Base-by-base conservation (phyloP, 2,113 vertebrate species). In the Nyctibius bracteatus region DNA sequence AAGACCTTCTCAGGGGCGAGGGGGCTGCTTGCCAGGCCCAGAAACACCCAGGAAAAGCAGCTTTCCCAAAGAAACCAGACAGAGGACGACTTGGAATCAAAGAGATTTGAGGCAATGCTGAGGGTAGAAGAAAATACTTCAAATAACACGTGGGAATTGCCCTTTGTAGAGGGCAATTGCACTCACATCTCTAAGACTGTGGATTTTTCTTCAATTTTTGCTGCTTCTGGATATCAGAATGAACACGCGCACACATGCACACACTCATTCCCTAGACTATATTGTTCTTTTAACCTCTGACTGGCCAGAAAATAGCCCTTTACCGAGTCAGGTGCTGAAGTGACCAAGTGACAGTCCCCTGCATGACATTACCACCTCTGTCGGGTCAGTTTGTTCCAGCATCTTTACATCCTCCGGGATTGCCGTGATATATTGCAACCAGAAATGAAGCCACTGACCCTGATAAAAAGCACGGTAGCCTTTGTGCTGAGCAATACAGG, bases 231-330 rank as follows among this genome's bases (percentile, higher is more conserved):
- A 7, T 49, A 54, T 44, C 31, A 44, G n/a, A 70, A 74, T 9
- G 10, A 44, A 68, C 31, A 14, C 6, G 5, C 0, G 6, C 4
- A 3, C 2, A 5, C 17, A 17, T 5, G 14, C 16, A 49, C 17
- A 30, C n/a, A 52, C 17, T 37, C 5, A 2, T 25, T 35, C 10
- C 21, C 54, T 8, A 43, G 49, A 74, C 51, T 46, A 18, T n/a
- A 59, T 30, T 12, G 35, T 70, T 65, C 47, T 51, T 81, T 86
- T 59, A 68, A 68, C 28, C 25, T 79, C 47, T 52, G 6, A 67
- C 47, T 73, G 54, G 20, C 25, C 43, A 63, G 37, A 81, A 92
- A 82, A 52, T 4, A 62, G 65, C 12, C 23, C 47, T 78, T 89
- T 41, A 78, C 52, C 43, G 47, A 82, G 71, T 10, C 58, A 73